A percentile compares a stretch with the other conserved stretches of the same genome.
Evolutionary conservation across 2,797 vertebrate species (phyloP).

Genomic region (Crenuchus spilurus): DNA sequence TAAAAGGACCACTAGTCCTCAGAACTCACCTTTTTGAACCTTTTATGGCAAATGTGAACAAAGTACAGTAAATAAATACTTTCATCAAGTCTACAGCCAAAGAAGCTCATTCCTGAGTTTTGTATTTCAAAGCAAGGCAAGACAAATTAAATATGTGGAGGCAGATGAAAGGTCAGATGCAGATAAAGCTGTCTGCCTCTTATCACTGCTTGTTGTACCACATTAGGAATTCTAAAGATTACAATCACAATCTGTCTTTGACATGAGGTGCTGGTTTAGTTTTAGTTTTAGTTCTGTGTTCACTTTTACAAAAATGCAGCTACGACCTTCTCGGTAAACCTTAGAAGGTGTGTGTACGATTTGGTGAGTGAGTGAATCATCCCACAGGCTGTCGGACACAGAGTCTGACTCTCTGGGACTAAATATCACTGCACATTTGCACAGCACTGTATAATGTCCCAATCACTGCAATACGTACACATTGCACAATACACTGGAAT

Average conservation of each 20-base stretch:
- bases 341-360: background rate
- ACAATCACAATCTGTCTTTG: background rate
- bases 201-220: background rate
- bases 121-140: background rate
- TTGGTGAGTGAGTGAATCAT: background rate
- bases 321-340: background rate
- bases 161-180: background rate
- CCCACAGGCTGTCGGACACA: too few relatives aligned
- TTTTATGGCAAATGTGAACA: background rate
- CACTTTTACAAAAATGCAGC: background rate
- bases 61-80: background rate
- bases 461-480: too few relatives aligned
- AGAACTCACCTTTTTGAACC: constrained; percentile 1
- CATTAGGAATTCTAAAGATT: background rate
- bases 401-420: too few relatives aligned
- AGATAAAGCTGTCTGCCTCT: constrained; percentile 8
- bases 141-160: background rate
- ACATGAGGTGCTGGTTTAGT: background rate
- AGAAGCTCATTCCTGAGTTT: constrained; percentile 12
- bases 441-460: too few relatives aligned
- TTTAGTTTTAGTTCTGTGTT: background rate
- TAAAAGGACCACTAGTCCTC: background rate
- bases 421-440: too few relatives aligned
- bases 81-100: background rate
- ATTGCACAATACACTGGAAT: too few relatives aligned